Conservation (phyloP, 2,797 vertebrate genomes). For the Oreonectes daqikongensis region DNA sequence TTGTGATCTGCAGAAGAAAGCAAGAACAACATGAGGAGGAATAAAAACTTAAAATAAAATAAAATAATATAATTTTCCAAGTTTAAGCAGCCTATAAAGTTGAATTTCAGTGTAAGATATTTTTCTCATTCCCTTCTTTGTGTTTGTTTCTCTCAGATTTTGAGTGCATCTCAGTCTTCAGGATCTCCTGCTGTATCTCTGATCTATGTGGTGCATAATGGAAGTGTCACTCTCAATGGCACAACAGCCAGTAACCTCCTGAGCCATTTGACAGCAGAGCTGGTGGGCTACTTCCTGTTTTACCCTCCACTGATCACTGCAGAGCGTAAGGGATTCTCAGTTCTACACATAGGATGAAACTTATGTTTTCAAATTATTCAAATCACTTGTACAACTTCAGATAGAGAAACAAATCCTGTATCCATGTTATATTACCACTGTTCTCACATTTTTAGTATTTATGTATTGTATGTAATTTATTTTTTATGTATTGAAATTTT, state of each 20-base stretch:
- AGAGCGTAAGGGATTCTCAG: constrained; percentile 83
- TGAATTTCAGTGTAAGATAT: background rate
- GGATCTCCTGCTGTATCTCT: constrained; percentile 87
- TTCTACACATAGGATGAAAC: constrained; percentile 14
- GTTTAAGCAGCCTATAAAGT: background rate
- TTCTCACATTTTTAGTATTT: no score
- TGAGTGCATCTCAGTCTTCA: constrained; percentile 83
- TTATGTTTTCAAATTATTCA: background rate
- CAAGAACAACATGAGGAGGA: no score
- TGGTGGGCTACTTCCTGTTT: constrained; percentile 97
- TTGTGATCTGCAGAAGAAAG: no score
- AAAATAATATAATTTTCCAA: background rate
- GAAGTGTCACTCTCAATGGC: constrained; percentile 86
- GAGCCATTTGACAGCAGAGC: constrained; percentile 90
- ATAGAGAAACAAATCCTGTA: no score
- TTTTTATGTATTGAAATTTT: no score
- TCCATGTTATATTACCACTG: no score
- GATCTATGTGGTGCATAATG: constrained; percentile 91
- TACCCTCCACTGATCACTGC: constrained; percentile 93
- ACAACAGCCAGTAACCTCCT: constrained; percentile 91
- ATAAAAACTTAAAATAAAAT: no score
- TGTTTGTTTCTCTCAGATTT: constrained; percentile 76
- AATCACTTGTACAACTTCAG: no score
- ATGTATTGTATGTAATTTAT: no score
- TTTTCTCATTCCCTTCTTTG: constrained; percentile 13